Percentiles rank a stretch among this genome's conserved stretches.
These are phyloP conservation scores for Gryon sp. DNA, from an alignment of 1,140 invertebrate genomes.

Conservation along the genomic window DNA sequence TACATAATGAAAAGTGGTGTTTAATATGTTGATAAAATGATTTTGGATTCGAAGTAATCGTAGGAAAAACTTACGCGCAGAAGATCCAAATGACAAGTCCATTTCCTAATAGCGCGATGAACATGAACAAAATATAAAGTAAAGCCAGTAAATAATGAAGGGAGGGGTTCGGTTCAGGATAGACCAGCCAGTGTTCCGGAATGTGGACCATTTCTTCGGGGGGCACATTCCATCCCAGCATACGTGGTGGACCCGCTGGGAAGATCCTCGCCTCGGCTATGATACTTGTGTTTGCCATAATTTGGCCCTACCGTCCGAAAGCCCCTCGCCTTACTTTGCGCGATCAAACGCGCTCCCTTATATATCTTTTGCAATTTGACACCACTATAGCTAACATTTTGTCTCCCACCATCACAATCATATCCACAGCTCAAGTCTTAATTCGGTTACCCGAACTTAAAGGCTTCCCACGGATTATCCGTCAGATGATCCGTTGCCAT, in stretches of 20 bases:
- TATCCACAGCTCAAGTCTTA: conserved; percentile 61
- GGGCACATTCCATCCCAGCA: conserved; percentile 88
- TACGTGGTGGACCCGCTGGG: conserved; percentile 76
- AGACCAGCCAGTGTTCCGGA: conserved; percentile 90
- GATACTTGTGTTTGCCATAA: conserved; percentile 73
- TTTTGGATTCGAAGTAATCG: no score
- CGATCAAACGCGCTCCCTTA: conserved; percentile 47
- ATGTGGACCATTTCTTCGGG: conserved; percentile 87
- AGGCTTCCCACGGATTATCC: conserved; percentile 75
- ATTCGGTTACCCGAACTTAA: conserved; percentile 69
- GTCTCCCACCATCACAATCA: no score
- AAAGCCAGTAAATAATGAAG: conserved; percentile 91
- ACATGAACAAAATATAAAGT: conserved; percentile 89
- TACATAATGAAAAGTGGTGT: neutral
- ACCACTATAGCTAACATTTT: conserved; percentile 37
- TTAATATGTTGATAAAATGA: neutral
- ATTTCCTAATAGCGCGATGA: conserved; percentile 89
- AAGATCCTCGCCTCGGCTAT: conserved; percentile 74
- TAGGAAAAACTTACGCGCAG: conserved; percentile 82
- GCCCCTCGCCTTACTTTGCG: conserved; percentile 69
- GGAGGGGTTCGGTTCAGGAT: conserved; percentile 88
- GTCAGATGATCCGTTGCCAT: conserved; percentile 73
- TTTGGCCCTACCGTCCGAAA: conserved; percentile 67
- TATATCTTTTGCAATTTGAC: conserved; percentile 59
- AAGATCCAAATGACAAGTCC: conserved; percentile 95